Conservation (phyloP, 2,888 invertebrate genomes). For the Gonocerus acuteangulatus region DNA sequence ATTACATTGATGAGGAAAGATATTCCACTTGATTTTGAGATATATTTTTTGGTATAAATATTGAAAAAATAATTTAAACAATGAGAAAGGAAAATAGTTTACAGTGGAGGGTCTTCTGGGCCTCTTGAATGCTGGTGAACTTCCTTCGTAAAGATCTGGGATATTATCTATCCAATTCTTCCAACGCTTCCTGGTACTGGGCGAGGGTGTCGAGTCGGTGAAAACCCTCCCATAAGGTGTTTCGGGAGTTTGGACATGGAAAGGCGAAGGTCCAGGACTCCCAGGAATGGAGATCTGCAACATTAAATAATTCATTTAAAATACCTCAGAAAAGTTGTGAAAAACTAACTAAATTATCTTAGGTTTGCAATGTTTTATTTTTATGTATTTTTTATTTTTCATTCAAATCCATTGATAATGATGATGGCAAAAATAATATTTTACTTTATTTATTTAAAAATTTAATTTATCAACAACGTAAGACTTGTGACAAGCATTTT, state of each 20-base stretch:
- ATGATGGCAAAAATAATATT: too few relatives aligned
- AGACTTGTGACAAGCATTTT: too few relatives aligned
- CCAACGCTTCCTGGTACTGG: constrained; percentile 48
- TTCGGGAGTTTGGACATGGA: constrained; percentile 49
- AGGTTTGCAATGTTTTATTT: too few relatives aligned
- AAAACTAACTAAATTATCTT: too few relatives aligned
- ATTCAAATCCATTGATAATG: too few relatives aligned
- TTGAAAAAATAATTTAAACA: neutral
- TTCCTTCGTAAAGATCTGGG: constrained; percentile 37
- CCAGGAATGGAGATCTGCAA: constrained; percentile 42
- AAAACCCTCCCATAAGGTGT: constrained; percentile 49
- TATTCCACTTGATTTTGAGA: too few relatives aligned
- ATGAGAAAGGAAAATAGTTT: neutral
- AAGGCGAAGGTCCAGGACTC: constrained; percentile 41
- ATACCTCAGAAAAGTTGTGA: too few relatives aligned
- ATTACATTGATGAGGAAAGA: too few relatives aligned
- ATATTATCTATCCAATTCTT: constrained; percentile 47
- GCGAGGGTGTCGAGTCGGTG: constrained; percentile 43
- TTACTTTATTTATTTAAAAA: too few relatives aligned
- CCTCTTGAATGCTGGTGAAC: constrained; percentile 16
- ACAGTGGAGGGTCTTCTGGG: constrained; percentile 32
- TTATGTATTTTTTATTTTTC: too few relatives aligned
- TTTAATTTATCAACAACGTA: too few relatives aligned
- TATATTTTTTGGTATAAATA: too few relatives aligned
- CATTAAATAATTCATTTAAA: constrained; percentile 9